Evolutionary conservation across 2,797 vertebrate species (phyloP), one percentile per base, ranked within the genome.

Genomic region (Arrhamphus sclerolepis): DNA sequence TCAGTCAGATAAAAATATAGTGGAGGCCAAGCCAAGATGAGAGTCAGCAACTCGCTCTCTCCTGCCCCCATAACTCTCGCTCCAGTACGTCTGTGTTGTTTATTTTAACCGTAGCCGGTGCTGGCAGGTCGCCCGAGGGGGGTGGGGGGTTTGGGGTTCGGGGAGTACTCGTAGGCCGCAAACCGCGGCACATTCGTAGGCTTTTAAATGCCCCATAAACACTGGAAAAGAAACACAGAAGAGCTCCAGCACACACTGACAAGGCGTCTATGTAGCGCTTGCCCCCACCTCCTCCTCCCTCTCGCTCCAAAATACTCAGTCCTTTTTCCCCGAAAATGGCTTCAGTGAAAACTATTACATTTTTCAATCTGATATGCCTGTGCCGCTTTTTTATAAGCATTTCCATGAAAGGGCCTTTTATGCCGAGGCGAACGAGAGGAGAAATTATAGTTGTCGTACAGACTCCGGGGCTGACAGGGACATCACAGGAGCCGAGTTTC

Each of bases 201-300:
- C 78, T 82, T 90, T 89, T 80, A 87, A 83, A 86, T 59, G 56
- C 65, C 70, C 62, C 79, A 75, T 89, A 89, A 90, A 87, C 77
- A 84, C 84, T 58, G 71, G 52, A 17, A 70, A 62, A 79, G 87
- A 77, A 81, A 82, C 73, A 71, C 79, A 72, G 42, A 21, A 44
- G 7, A 44, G 80, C 77, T 70, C 49, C 73, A 72, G 61, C 71
- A 69, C 78, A 77, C 75, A 41, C 55, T 57, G 51, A 77, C 77
- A 62, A 63, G 38, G 64, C 46, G 40, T 65, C 61, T 60, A 18
- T 74, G 71, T 52, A 13, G 68, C 52, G n/a, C 46, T 16, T 26
- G 20, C 58, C 42, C 39, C 6, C 38, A 22, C 10, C 13, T 31
- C 1, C 43, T 19, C 20, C 39, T 2, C 42, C 21, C 53, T 34